Evolutionary conservation across 2,113 vertebrate genomes (phyloP).

Genomic region (Protobothrops mucrosquamatus): DNA sequence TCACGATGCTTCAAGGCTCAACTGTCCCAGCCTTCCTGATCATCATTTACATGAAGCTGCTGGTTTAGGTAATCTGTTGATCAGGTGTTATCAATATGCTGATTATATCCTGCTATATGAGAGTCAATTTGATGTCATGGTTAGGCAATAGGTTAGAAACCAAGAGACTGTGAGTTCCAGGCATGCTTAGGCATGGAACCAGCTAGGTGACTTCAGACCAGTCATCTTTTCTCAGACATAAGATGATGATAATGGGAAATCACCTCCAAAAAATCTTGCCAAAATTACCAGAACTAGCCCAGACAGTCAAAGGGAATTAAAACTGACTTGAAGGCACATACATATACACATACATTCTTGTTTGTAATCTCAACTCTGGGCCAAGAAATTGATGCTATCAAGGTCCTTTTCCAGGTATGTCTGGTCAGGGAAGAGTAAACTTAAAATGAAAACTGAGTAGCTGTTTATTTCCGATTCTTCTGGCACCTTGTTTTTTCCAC

Average conservation of each 20-base stretch:
- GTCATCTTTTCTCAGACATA: background rate
- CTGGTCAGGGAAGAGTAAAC: background rate
- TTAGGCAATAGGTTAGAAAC: background rate
- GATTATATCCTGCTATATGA: background rate
- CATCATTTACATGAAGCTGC: background rate
- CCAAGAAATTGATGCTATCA: background rate
- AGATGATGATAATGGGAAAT: background rate
- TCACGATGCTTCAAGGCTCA: background rate
- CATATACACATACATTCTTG: background rate
- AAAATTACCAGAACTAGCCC: background rate
- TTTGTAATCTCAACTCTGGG: background rate
- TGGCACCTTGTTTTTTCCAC: background rate
- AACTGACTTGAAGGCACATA: background rate
- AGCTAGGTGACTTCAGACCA: background rate
- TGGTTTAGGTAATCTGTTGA: background rate
- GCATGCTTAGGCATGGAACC: background rate
- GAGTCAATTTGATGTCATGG: background rate
- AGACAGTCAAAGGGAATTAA: background rate
- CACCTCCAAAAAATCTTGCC: background rate
- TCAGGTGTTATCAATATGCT: background rate
- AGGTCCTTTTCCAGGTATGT: background rate
- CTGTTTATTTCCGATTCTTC: background rate
- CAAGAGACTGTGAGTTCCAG: background rate
- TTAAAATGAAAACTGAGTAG: background rate
- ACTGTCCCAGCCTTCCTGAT: background rate